Conservation (phyloP, 2,797 vertebrate species). For the Mormyrops attenuatus region DNA sequence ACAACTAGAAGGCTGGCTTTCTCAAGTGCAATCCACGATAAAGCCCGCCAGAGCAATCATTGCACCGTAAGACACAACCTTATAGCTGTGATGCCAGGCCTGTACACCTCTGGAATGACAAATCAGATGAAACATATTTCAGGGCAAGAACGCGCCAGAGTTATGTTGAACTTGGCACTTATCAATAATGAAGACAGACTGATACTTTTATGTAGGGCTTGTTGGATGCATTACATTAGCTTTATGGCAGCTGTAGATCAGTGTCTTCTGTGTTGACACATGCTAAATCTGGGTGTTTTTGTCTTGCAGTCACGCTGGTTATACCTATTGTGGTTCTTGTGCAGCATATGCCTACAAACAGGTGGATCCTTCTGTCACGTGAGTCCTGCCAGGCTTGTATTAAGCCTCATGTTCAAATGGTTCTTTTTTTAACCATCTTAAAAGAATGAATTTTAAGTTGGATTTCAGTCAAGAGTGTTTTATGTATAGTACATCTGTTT, state of each 20-base stretch:
- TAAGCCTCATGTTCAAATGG: not conserved
- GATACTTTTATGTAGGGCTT: not conserved
- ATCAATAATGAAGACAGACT: not conserved
- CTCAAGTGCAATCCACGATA: conserved; percentile 89
- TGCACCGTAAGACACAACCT: conserved; percentile 72
- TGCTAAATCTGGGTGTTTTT: not conserved
- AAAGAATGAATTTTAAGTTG: not conserved
- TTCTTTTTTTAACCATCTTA: not conserved
- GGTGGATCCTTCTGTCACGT: conserved; percentile 95
- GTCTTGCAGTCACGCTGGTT: conserved; percentile 83
- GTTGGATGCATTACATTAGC: not conserved
- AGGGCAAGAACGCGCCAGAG: not conserved
- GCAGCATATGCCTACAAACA: conserved; percentile 98
- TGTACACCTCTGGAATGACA: not conserved
- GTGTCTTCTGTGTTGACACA: not conserved
- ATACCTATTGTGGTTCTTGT: conserved; percentile 96
- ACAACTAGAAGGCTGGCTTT: conserved; percentile 95
- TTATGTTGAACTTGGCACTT: not conserved
- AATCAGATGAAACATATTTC: not conserved
- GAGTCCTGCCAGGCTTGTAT: conserved; percentile 51
- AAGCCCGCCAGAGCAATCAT: conserved; percentile 98
- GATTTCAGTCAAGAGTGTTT: not conserved
- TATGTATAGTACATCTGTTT: not conserved
- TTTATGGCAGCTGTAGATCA: not conserved
- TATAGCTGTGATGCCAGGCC: not conserved